Base-by-base conservation (phyloP, 2,888 invertebrate species). In the Mechanitis mazaeus region DNA sequence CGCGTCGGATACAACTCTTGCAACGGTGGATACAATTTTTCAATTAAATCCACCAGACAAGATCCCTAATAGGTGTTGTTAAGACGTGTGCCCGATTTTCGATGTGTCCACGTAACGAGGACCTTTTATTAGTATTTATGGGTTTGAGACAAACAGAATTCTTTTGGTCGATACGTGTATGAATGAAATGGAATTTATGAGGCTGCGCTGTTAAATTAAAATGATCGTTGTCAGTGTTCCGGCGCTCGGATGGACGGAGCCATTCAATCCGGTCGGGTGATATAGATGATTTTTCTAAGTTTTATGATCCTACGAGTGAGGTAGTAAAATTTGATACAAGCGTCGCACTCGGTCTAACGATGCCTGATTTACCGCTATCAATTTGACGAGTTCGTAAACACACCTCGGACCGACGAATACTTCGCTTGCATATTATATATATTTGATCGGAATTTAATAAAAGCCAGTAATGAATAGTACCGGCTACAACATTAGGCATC, bases 21-120 rank as follows among this genome's bases (percentile, higher is more conserved):
- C 86, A 86, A 77, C 83, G 85, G 83, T 85, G 83, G 84, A 87
- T 88, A 90, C 89, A 90, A 90, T 90, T 90, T 90, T 90, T 89
- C 90, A 89, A 90, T 90, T 90, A 89, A 86, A 87, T 81, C 83
- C 81, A 84, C 87, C 87, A 87, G 89, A 89, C 89, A 87, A 86
- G 87, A 87, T 86, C 87, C 86, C 85, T 89, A 90, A 89, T 90
- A 88, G 89, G 89, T 89, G 88, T 87, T 86, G 88, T 89, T 89
- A 89, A 89, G 87, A 83, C 87, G 85, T 87, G 88, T 87, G 88
- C 88, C 87, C 85, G 89, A 89, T 89, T 88, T 88, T 89, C 85
- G 86, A 87, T 83, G 80, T 83, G 87, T 84, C 86, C 83, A 82
- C 78, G 84, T 87, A 87, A 88, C 88, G 86, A 88, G 88, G 81